These are phyloP conservation scores for Limnephilus lunatus DNA, from an alignment of 2,888 invertebrate genomes.

Conservation along the genomic window DNA sequence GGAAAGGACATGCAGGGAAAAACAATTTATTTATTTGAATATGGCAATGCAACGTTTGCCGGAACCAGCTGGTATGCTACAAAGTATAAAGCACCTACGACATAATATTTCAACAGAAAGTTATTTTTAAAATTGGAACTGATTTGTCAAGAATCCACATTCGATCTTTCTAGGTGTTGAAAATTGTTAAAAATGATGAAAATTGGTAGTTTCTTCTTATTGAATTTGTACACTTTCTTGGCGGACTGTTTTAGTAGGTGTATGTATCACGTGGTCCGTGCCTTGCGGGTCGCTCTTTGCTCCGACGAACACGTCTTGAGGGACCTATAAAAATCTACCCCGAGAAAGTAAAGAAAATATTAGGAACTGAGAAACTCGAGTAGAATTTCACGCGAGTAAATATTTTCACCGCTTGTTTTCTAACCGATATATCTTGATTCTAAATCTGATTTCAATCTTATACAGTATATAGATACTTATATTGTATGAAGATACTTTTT, in stretches of 20 bases:
- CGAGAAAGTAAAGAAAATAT: constrained; percentile 16
- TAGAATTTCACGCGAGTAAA: neutral
- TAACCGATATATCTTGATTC: neutral
- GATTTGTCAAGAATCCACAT: neutral
- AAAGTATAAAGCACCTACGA: no score
- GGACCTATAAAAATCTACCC: constrained; percentile 11
- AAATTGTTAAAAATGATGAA: neutral
- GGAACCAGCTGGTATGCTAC: no score
- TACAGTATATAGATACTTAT: neutral
- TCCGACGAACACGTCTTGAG: neutral
- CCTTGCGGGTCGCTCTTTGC: neutral
- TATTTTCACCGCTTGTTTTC: neutral
- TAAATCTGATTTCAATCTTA: neutral
- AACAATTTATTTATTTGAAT: no score
- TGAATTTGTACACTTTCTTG: neutral
- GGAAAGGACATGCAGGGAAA: no score
- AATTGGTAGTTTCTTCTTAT: neutral
- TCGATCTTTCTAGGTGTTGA: no score
- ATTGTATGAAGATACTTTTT: neutral
- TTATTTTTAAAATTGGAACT: neutral
- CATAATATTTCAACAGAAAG: no score
- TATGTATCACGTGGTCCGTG: neutral
- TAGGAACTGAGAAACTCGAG: neutral
- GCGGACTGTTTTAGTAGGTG: neutral
- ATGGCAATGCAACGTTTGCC: no score